Evolutionary conservation across 2,113 vertebrate species (phyloP), one percentile per base, ranked within the genome.

Genomic region (Sigmodon hispidus): DNA sequence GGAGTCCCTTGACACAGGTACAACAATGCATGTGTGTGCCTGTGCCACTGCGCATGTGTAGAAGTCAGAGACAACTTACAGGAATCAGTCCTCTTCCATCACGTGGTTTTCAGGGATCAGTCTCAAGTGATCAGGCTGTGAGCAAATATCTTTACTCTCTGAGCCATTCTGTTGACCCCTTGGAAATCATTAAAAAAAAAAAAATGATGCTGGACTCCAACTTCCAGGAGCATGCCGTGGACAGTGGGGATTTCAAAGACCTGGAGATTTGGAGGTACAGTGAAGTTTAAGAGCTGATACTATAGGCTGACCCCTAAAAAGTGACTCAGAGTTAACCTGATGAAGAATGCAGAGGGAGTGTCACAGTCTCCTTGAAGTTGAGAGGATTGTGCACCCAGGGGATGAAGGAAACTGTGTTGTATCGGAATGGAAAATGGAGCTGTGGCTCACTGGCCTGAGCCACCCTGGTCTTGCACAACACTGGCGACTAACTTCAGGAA

Each of bases 361-460:
- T 67, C 40, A 1, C 1, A 34, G 26, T 36, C 7, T 43, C 45
- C 63, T 72, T 1, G n/a, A 88, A 43, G 22, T 24, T 15, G 67
- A 34, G 67, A 76, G 57, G 6, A 57, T 13, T 83, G 2, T 26
- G 2, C 1, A 3, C 36, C 21, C 7, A 5, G 0, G 5, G 15
- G 29, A 15, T 24, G 19, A 69, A 63, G 36, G 12, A n/a, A 48
- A 11, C 5, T 52, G 0, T 0, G 13, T 59, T 75, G 67, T 10
- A 63, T 87, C 24, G 19, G 3, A 8, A 36, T 93, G 72, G 34
- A 45, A 73, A 75, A 19, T 16, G 11, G 15, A 43, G 16, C 11
- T 55, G 7, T 43, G 67, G 65, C 17, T 59, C 21, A 69, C 26
- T 87, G 40, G 65, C 31, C 77, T 80, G 16, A 89, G n/a, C 31